These are phyloP conservation scores for Aeoliscus strigatus DNA, from an alignment of 2,797 vertebrate genomes.

Conservation along the genomic window DNA sequence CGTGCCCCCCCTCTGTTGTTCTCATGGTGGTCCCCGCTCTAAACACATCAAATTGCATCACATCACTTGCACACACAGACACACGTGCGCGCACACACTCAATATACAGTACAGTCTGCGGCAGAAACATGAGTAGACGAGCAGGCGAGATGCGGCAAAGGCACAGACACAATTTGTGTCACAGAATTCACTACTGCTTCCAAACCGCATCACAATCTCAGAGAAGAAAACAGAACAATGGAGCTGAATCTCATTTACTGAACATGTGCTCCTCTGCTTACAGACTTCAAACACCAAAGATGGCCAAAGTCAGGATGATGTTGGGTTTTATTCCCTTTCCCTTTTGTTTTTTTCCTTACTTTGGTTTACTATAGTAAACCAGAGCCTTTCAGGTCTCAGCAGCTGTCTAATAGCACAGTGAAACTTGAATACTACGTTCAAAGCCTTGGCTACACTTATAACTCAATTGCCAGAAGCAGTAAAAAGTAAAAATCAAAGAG, in stretches of 20 bases:
- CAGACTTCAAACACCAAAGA: conserved; percentile 9
- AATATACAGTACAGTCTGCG: conserved; percentile 1
- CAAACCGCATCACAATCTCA: conserved; percentile 6
- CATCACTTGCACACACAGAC: conserved; percentile 9
- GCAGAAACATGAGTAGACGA: conserved; percentile 4
- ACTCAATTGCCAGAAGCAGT: conserved; percentile 41
- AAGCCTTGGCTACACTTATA: conserved; percentile 43
- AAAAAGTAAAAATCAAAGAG: conserved; percentile 58
- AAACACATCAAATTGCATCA: conserved; percentile 35
- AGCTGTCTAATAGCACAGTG: conserved; percentile 59
- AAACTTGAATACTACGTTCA: conserved; percentile 52
- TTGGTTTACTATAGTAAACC: conserved; percentile 17
- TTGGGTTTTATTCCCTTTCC: not conserved
- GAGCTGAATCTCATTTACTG: not conserved
- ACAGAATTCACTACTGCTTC: not conserved
- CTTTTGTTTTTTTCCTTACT: conserved; percentile 24
- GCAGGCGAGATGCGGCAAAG: not conserved
- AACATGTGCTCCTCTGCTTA: conserved; percentile 13
- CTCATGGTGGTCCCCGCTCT: conserved; percentile 50
- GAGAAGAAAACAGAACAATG: conserved; percentile 1
- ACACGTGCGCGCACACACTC: not conserved
- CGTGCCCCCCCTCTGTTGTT: conserved; percentile 39
- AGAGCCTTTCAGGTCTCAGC: conserved; percentile 28
- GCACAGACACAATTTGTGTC: not conserved
- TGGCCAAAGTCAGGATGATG: not conserved